Percentiles rank a stretch among this genome's conserved stretches.
Evolutionary conservation across 2,113 vertebrate genomes (phyloP).

Genomic region (Stegastes partitus): DNA sequence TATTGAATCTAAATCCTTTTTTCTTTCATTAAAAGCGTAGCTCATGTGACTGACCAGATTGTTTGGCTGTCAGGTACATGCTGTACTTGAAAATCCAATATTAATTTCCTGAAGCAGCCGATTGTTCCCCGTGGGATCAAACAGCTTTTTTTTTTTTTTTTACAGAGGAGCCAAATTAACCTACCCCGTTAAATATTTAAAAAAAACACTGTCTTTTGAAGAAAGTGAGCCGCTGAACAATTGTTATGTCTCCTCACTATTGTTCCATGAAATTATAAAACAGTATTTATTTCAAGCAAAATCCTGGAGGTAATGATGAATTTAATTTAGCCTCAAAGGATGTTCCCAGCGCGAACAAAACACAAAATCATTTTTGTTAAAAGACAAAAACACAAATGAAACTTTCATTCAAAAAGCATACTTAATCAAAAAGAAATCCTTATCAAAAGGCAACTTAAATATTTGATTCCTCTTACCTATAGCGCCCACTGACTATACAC

Average conservation of each 20-base stretch:
- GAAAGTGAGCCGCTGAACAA: constrained; percentile 16
- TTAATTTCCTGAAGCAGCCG: constrained; percentile 15
- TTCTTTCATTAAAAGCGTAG: not conserved
- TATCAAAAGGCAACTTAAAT: constrained; percentile 62
- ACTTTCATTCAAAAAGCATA: constrained; percentile 59
- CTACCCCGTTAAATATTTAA: constrained; percentile 35
- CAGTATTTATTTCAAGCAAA: not conserved
- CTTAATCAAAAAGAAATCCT: constrained; percentile 58
- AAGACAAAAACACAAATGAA: constrained; percentile 9
- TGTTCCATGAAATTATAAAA: constrained; percentile 10
- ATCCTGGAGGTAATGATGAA: not conserved
- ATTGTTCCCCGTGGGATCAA: constrained; percentile 15
- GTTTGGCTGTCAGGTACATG: not conserved
- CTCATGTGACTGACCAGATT: not conserved
- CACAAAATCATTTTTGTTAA: constrained; percentile 1
- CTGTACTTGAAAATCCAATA: constrained; percentile 24
- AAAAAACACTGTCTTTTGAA: constrained; percentile 21
- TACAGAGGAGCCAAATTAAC: not conserved
- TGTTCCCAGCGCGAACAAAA: not conserved
- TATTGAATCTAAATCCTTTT: no score
- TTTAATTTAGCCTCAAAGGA: constrained; percentile 28
- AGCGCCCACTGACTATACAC: not conserved
- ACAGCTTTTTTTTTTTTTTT: no score
- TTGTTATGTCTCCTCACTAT: not conserved
- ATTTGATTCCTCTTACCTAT: constrained; percentile 52